Base-by-base conservation (phyloP, 64 coral and sea anemone species). In the Dendronephthya gigantea region DNA sequence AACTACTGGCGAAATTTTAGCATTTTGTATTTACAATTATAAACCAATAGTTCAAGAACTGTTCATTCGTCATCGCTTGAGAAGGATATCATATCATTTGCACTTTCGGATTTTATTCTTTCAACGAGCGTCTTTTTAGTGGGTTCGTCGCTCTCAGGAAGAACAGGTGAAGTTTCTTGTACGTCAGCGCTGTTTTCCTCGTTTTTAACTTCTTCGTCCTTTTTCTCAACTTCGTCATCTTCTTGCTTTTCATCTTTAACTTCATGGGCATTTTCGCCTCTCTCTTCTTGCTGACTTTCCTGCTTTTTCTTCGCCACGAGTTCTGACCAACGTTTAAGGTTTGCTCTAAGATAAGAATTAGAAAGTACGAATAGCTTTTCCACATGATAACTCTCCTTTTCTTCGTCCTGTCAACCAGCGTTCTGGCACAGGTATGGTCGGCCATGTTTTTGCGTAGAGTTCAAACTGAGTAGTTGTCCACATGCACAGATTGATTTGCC, bases 161-260 rank as follows among this genome's bases (percentile, higher is more conserved):
- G 15, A 15, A 34, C 36, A n/a, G n/a, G n/a, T n/a, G n/a, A n/a
- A n/a, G n/a, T n/a, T 79, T 79, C 36, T 35, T 88, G 41, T 86
- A 50, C 33, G 39, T 50, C 33, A 88, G 56, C 72, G 35, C 32
- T 82, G 14, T 88, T 83, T 52, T 88, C 69, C 8, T 82, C 40
- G 85, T 65, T 79, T 88, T 82, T 35, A 82, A 38, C 68, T 33
- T 49, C 38, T 83, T 82, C 62, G 36, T 89, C 37, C 16, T 30
- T 68, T 25, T 56, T 49, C n/a, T 68, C 82, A 6, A 40, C 83
- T 14, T 82, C 22, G 32, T 45, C 30, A 23, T 88, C 31, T 58
- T 40, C 83, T 12, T 85, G 62, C 12, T 29, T 84, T 36, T 84
- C 43, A 79, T 92, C 79, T 87, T 90, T 96, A 86, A 89, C 68